phyloP scores from a whole-genome alignment of 2,888 invertebrate species.

The Brassicogethes aeneus region DNA sequence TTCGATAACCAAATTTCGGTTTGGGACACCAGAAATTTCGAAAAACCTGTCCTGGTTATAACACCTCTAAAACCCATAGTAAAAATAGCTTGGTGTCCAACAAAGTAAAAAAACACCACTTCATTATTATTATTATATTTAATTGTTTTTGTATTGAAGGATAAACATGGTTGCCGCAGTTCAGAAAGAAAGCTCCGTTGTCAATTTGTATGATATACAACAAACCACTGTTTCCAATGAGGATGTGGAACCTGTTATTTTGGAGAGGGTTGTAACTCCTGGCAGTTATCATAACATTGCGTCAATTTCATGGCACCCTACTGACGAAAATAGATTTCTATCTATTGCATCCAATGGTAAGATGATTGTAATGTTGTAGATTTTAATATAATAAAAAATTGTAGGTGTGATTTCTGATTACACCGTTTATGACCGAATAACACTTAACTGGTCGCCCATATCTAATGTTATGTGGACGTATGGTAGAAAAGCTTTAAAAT shows the following conservation, averaged over 20 bases:
- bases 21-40: slow-evolving; percentile 84
- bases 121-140: neutral
- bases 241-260: slow-evolving; percentile 64
- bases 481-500: slow-evolving; percentile 56
- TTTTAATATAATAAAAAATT: neutral
- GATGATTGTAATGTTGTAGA: neutral
- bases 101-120: slow-evolving; percentile 46
- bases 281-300: slow-evolving; percentile 45
- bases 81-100: slow-evolving; percentile 83
- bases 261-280: slow-evolving; percentile 58
- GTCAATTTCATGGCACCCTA: slow-evolving; percentile 84
- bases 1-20: slow-evolving; percentile 72
- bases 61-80: slow-evolving; percentile 60
- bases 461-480: slow-evolving; percentile 68
- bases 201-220: slow-evolving; percentile 82
- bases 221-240: slow-evolving; percentile 59
- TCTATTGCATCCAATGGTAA: slow-evolving; percentile 52
- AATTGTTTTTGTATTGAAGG: slow-evolving; percentile 40
- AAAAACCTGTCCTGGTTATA: slow-evolving; percentile 70
- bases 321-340: slow-evolving; percentile 67
- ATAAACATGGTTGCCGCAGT: slow-evolving; percentile 70
- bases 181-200: slow-evolving; percentile 65
- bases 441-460: slow-evolving; percentile 70
- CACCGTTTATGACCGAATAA: slow-evolving; percentile 72
- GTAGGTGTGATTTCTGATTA: slow-evolving; percentile 60